Conservation (phyloP, 2,888 invertebrate genomes). For the Agrochola litura region DNA sequence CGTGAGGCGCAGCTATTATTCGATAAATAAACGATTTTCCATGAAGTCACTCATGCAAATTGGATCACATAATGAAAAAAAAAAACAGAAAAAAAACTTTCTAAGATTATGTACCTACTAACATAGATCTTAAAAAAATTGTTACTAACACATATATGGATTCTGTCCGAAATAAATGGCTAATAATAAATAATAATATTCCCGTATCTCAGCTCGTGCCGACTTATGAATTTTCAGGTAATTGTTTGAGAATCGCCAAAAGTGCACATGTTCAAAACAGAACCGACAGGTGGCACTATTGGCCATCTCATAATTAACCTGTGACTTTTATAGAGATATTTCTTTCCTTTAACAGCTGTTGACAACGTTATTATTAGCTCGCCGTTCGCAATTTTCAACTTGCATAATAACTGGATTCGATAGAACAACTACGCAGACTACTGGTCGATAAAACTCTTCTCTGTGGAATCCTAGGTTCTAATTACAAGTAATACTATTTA, state of each 20-base stretch:
- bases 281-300: conserved; percentile 30
- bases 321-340: conserved; percentile 39
- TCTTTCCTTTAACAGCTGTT: conserved; percentile 41
- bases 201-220: background rate
- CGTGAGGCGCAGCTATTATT: background rate
- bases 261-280: background rate
- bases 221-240: background rate
- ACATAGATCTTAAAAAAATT: too few relatives aligned
- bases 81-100: too few relatives aligned
- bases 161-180: too few relatives aligned
- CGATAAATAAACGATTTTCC: too few relatives aligned
- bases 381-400: conserved; percentile 10
- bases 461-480: too few relatives aligned
- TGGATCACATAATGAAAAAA: too few relatives aligned
- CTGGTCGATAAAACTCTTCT: background rate
- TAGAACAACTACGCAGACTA: background rate
- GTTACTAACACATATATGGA: too few relatives aligned
- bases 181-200: too few relatives aligned
- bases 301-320: conserved; percentile 23
- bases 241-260: conserved; percentile 1
- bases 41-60: too few relatives aligned
- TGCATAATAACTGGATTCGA: conserved; percentile 31
- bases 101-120: too few relatives aligned
- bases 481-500: too few relatives aligned
- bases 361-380: conserved; percentile 45